Base-by-base conservation (phyloP, 1,140 invertebrate genomes). In the Nymphalis io region DNA sequence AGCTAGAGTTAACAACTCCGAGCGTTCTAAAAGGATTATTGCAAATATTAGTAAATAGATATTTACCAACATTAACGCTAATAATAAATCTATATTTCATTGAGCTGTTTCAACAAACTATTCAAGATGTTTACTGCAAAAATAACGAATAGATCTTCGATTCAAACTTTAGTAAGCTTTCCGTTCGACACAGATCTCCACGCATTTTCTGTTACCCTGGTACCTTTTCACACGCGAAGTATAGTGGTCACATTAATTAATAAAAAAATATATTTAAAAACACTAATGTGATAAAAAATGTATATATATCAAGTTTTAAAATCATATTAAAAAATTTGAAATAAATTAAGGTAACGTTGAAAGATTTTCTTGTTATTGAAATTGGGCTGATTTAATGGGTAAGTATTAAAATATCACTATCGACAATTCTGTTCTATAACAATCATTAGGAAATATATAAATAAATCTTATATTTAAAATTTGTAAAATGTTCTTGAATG, bases 141-240 rank as follows among this genome's bases (percentile, higher is more conserved):
- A 46, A n/a, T 46, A 46, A 46, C 13, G 44, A 46, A 46, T n/a
- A 33, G 44, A 46, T 46, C 44, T 16, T 46, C 44, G 15, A 16
- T 46, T n/a, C 6, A n/a, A 16, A 16, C 23, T 18, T 62, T 62
- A 62, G 60, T 62, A 18, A 44, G 60, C 27, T 16, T 33, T 20
- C 10, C 60, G 60, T 27, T 18, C 27, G 44, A 23, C 21, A 33
- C 20, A 51, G 60, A 48, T 48, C 44, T 44, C 16, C 16, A 48
- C 60, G 44, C 27, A 23, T 18, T 61, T 46, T 61, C 60, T 61
- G 44, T 48, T 61, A 46, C 15, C 44, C 44, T 61, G 44, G 44
- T 38, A 48, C 44, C 12, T 48, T 16, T 16, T 44, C n/a, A 6
- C n/a, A 33, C 23, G 60, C 27, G 1, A n/a, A 4, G 38, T 48